phyloP scores from a whole-genome alignment of 2,888 invertebrate genomes.

The Sphaerolaimus hirsutus region DNA sequence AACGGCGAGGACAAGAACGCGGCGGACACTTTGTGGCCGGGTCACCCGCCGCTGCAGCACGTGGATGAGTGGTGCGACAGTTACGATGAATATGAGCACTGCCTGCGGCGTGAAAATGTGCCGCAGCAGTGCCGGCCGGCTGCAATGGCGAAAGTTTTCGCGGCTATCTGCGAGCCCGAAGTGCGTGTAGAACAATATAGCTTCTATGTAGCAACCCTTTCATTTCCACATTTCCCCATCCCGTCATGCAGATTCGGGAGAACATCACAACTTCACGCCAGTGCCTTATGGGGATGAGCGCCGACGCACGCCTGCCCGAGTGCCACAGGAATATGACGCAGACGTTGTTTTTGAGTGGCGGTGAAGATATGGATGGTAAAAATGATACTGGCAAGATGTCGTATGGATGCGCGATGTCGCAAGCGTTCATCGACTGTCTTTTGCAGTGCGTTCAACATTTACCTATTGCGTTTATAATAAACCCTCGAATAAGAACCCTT shows the following conservation, averaged over 20 bases:
- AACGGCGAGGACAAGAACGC: no score
- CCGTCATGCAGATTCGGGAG: background rate
- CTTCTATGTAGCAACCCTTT: background rate
- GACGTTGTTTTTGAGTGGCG: background rate
- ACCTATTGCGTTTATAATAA: no score
- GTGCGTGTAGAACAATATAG: no score
- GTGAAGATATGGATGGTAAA: background rate
- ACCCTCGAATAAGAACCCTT: no score
- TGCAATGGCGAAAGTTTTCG: background rate
- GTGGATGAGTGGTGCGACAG: background rate
- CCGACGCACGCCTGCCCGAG: background rate
- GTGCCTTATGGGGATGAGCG: background rate
- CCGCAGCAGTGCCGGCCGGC: background rate
- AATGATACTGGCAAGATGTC: background rate
- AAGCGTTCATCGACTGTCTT: background rate
- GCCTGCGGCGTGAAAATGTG: background rate
- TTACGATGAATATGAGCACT: background rate
- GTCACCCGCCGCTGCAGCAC: background rate
- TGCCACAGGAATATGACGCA: background rate
- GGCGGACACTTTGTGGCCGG: no score
- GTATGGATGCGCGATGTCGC: background rate
- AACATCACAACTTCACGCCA: background rate
- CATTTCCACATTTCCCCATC: background rate
- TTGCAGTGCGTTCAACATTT: no score
- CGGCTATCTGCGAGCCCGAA: background rate